Base-by-base conservation (phyloP, 2,888 invertebrate species). In the Zaprionus obscuricornis region DNA sequence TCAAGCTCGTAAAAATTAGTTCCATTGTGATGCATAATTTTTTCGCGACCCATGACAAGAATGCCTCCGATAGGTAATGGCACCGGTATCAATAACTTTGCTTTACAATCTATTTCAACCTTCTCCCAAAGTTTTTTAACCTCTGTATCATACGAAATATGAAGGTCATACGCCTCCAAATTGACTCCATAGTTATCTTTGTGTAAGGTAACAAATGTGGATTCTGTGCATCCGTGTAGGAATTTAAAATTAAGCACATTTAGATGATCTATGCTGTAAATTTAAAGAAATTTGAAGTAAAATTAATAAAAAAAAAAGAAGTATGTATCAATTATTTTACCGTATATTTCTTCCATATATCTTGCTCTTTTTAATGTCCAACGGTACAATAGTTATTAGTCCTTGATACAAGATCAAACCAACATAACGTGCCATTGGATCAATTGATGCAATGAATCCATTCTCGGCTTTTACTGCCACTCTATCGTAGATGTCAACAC, bases 51-150 rank as follows among this genome's bases (percentile, higher is more conserved):
- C 86, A 99, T 96, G 10, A 99, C 96, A 77, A 99, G 95, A 1
- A 97, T 97, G 27, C 99, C 99, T 69, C 95, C 96, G 66, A 97
- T 93, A 2, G 98, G 98, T 49, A 96, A 95, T 4, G 98, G 98
- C n/a, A 99, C 98, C 51, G 98, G 96, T 85, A 99, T 98, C 6
- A 99, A 93, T 91, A 98, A 96, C 6, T 96, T 95, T 0, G 99
- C 98, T 90, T 98, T 98, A 4, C 97, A 96, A 90, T 99, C 98
- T 5, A 99, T 98, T 91, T 98, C 98, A 87, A 98, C 98, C 90
- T 98, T 98, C 81, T 96, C 96, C 99, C 99, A 99, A 43, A 96
- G 95, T 91, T 97, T 98, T 56, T 95, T 94, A 87, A 99, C 98
- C 89, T 99, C 98, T 89, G 98, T 98, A 71, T 98, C 98, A n/a